A percentile compares a stretch with the other conserved stretches of the same genome.
Conservation (phyloP, 2,888 invertebrate species). For the Cataglyphis albicans region DNA sequence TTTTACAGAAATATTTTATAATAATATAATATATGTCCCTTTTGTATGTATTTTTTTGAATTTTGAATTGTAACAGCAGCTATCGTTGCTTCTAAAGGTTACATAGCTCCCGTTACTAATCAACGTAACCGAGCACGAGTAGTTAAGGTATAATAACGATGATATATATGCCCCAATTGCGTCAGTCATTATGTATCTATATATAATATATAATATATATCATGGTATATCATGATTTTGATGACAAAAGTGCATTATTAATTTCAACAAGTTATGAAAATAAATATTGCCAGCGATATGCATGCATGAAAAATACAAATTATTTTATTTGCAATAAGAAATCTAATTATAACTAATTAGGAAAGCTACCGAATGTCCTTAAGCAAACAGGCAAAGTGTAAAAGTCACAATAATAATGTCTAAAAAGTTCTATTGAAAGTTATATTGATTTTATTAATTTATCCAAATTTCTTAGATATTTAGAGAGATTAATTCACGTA, state of each 20-base stretch:
- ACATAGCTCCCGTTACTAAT: conserved; percentile 70
- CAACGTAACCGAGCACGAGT: conserved; percentile 68
- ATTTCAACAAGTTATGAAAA: conserved; percentile 53
- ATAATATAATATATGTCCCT: conserved; percentile 3
- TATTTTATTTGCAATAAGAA: background rate
- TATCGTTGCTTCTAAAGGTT: conserved; percentile 59
- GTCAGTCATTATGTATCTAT: conserved; percentile 57
- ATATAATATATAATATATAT: conserved; percentile 30
- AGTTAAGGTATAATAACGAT: conserved; percentile 65
- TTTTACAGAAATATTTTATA: background rate
- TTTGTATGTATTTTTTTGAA: background rate
- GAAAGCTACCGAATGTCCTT: background rate
- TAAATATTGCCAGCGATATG: background rate
- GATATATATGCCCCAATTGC: conserved; percentile 62
- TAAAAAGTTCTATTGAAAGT: background rate
- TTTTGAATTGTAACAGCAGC: conserved; percentile 42
- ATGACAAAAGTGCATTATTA: conserved; percentile 51
- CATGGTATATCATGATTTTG: background rate
- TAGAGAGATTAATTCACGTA: background rate
- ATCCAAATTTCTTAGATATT: background rate
- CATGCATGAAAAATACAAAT: background rate
- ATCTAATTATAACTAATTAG: background rate
- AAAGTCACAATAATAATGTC: background rate
- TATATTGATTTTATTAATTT: conserved; percentile 7
- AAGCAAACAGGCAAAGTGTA: background rate